These are phyloP conservation scores for Tipula confusa DNA, from an alignment of 2,888 invertebrate genomes.

Conservation along the genomic window DNA sequence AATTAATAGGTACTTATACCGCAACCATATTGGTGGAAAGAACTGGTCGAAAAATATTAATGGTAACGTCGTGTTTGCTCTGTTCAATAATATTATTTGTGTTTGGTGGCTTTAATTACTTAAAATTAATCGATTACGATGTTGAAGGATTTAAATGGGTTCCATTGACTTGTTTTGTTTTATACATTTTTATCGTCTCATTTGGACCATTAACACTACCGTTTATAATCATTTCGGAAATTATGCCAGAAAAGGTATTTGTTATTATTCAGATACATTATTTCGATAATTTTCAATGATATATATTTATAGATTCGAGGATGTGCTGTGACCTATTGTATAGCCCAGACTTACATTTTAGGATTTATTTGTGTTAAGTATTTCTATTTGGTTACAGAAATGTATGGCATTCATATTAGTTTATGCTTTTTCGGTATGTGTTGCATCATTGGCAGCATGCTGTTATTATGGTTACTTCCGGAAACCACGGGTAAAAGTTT, in stretches of 20 bases:
- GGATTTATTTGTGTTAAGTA: conserved; percentile 37
- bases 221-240: conserved; percentile 34
- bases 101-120: conserved; percentile 29
- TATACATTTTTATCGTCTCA: conserved; percentile 34
- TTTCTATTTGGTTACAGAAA: conserved; percentile 40
- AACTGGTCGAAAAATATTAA: conserved; percentile 43
- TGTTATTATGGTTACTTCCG: conserved; percentile 43
- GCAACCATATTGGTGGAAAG: conserved; percentile 46
- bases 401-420: conserved; percentile 44
- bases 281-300: neutral
- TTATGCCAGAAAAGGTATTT: conserved; percentile 34
- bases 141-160: conserved; percentile 33
- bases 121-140: conserved; percentile 28
- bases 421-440: conserved; percentile 44
- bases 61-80: conserved; percentile 33
- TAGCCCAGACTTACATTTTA: conserved; percentile 38
- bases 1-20: conserved; percentile 45
- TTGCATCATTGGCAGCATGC: conserved; percentile 42
- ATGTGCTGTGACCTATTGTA: neutral
- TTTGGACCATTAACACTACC: conserved; percentile 34
- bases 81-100: conserved; percentile 31
- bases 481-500: conserved; percentile 48
- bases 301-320: conserved; percentile 34
- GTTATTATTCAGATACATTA: neutral
- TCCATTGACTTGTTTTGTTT: conserved; percentile 33